Base-by-base conservation (phyloP, 2,797 vertebrate species). In the Sphaeramia orbicularis region DNA sequence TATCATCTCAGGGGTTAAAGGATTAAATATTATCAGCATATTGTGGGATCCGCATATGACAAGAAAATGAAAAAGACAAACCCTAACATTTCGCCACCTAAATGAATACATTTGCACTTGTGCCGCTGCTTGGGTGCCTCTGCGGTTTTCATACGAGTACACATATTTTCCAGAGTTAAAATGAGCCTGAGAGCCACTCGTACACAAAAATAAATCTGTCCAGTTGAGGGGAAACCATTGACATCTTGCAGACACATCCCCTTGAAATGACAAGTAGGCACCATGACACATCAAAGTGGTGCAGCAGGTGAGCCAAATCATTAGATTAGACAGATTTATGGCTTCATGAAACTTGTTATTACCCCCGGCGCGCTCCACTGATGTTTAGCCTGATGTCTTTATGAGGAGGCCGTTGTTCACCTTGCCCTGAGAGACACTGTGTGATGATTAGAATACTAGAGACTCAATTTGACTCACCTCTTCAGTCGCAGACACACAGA, bases 251-350 rank as follows among this genome's bases (percentile, higher is more conserved):
- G 78, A 76, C 80, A 81, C 69, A 44, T 92, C 86, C 82, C 92
- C 91, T 93, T 93, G 91, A 93, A 92, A 90, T 87, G 91, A 91
- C 90, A 88, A 93, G 88, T 88, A 80, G 89, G 65, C 83, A 86
- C 82, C 81, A 83, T 81, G 86, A 85, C 86, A 87, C 88, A 84
- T 92, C 88, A 89, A 81, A 92, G 83, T 76, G 76, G 78, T 64
- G 84, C 66, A 83, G 91, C 89, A 92, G 90, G 93, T 91, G 91
- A 92, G 85, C 84, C 88, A 88, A 87, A 93, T 91, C 91, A 93
- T 92, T 93, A 91, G 85, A 92, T 92, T 85, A 89, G 89, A 86
- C 86, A 91, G 92, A 94, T 93, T 94, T 94, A 94, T 86, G 83
- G 89, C 82, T 90, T 88, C 89, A 88, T 93, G 90, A 93, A 92